Percentiles rank a stretch among this genome's conserved stretches.
Conservation (phyloP, 1,140 invertebrate species). For the Drosophila elegans region DNA sequence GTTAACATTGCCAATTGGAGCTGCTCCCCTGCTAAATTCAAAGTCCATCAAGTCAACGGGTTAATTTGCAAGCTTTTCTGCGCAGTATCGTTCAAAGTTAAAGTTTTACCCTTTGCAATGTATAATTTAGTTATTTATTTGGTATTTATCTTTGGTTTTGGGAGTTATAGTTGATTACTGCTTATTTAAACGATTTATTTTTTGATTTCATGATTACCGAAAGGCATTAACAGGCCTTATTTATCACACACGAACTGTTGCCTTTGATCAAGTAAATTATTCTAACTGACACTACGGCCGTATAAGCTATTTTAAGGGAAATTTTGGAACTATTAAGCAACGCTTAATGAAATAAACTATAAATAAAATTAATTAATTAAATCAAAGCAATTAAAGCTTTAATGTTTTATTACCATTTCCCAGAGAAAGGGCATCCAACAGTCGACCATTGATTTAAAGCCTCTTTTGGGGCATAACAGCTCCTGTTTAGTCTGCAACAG, state of each 20-base stretch:
- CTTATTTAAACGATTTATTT: conserved; percentile 12
- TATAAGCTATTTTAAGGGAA: too few species aligned
- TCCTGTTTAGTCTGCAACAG: conserved; percentile 7
- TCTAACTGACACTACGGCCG: too few species aligned
- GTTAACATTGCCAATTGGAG: conserved; percentile 10
- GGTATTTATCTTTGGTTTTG: neutral
- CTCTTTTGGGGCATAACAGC: conserved; percentile 12
- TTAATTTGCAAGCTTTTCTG: neutral
- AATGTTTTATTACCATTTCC: too few species aligned
- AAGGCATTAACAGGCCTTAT: too few species aligned
- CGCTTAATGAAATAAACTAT: too few species aligned
- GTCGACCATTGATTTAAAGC: neutral
- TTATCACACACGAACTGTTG: too few species aligned
- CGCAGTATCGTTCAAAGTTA: neutral
- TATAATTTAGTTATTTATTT: conserved; percentile 13
- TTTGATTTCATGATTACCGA: too few species aligned
- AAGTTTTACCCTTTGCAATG: conserved; percentile 9
- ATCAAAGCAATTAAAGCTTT: too few species aligned
- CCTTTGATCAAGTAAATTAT: too few species aligned
- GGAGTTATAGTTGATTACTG: neutral
- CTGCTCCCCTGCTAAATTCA: neutral
- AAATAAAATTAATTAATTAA: too few species aligned
- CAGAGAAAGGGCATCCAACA: neutral
- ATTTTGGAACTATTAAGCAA: too few species aligned
- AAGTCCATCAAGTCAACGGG: conserved; percentile 7